phyloP scores from a whole-genome alignment of 2,888 invertebrate species.

The Adelphocoris suturalis region DNA sequence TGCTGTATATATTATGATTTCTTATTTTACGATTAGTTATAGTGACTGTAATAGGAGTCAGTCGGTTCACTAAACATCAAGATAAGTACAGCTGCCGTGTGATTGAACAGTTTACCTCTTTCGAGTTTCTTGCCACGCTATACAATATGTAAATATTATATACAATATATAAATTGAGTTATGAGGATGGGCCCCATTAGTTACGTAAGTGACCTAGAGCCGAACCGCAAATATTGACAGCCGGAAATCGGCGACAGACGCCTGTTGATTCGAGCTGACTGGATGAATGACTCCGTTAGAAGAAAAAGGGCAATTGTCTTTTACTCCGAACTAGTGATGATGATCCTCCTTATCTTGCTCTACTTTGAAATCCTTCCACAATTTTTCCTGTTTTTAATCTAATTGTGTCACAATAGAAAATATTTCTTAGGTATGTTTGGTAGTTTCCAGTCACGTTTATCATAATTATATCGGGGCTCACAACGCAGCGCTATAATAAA shows the following conservation, averaged over 20 bases:
- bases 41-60: too few species aligned
- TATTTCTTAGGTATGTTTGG: neutral
- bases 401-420: neutral
- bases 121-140: too few species aligned
- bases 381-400: neutral
- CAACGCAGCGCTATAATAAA: too few species aligned
- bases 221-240: neutral
- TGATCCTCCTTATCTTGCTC: conserved; percentile 1
- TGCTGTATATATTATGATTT: too few species aligned
- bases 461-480: too few species aligned
- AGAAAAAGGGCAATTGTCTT: neutral
- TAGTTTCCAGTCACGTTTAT: too few species aligned
- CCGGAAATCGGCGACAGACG: neutral
- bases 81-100: too few species aligned
- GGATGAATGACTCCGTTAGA: neutral
- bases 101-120: too few species aligned
- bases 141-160: too few species aligned
- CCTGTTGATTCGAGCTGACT: neutral
- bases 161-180: neutral
- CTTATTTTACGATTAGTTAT: too few species aligned
- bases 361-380: neutral
- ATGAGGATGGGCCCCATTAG: neutral
- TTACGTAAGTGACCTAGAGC: neutral
- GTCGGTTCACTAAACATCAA: too few species aligned
- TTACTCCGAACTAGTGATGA: neutral